These are phyloP conservation scores for Paramormyrops kingsleyae DNA, from an alignment of 2,113 vertebrate species.

Conservation along the genomic window DNA sequence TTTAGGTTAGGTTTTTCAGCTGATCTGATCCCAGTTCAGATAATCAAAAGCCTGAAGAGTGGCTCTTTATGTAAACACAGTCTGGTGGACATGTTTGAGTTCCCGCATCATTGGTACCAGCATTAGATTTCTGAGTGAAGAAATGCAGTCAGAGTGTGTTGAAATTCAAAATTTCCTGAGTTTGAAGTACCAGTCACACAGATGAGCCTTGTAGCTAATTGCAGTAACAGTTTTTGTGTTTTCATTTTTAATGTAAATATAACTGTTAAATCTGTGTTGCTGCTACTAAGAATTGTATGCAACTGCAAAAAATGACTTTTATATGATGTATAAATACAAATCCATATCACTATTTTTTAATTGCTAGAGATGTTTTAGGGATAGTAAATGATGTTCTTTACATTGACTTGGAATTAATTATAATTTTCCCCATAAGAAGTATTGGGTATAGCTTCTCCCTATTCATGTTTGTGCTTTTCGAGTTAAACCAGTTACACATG, in stretches of 20 bases:
- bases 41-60: background rate
- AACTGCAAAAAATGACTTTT: background rate
- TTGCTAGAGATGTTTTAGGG: background rate
- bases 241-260: background rate
- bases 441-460: background rate
- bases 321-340: background rate
- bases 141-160: background rate
- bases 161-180: background rate
- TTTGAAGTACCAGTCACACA: background rate
- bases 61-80: background rate
- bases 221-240: background rate
- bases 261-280: background rate
- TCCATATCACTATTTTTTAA: background rate
- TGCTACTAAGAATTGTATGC: background rate
- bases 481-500: background rate
- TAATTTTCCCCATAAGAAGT: background rate
- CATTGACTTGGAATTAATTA: background rate
- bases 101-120: background rate
- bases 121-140: background rate
- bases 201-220: background rate
- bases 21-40: background rate
- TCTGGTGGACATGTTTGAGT: background rate
- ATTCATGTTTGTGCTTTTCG: background rate
- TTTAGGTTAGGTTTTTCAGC: background rate
- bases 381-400: background rate